Percentiles rank a stretch among this genome's conserved stretches.
phyloP scores from a whole-genome alignment of 2,888 invertebrate genomes.

The Dinocampus coccinellae region DNA sequence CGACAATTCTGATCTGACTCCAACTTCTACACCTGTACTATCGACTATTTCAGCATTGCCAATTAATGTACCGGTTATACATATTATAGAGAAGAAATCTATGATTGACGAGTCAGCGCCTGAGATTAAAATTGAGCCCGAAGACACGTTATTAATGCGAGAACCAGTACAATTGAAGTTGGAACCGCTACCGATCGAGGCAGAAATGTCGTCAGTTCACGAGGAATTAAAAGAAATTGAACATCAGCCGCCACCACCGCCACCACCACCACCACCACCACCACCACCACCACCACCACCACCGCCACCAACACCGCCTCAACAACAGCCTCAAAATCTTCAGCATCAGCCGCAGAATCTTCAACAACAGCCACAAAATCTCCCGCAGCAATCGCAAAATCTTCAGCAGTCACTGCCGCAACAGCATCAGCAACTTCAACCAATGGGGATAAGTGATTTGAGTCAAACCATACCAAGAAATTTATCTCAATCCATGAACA shows the following conservation, averaged over 20 bases:
- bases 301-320: conserved; percentile 20
- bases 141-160: conserved; percentile 47
- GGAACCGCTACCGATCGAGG: conserved; percentile 60
- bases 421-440: conserved; percentile 40
- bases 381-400: conserved; percentile 61
- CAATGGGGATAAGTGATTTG: conserved; percentile 51
- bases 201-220: conserved; percentile 56
- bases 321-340: conserved; percentile 63
- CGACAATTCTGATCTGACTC: conserved; percentile 57
- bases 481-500: conserved; percentile 61
- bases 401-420: conserved; percentile 57
- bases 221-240: conserved; percentile 57
- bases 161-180: conserved; percentile 52
- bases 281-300: conserved; percentile 55
- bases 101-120: conserved; percentile 54
- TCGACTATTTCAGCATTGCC: conserved; percentile 57
- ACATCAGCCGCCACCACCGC: conserved; percentile 46
- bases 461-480: conserved; percentile 60
- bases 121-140: conserved; percentile 42
- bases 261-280: conserved; percentile 29
- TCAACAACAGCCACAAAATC: conserved; percentile 44
- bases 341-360: conserved; percentile 50
- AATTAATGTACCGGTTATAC: conserved; percentile 66
- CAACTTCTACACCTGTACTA: conserved; percentile 56
- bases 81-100: conserved; percentile 61